Conservation (phyloP, 1,140 invertebrate species). For the Caerostris extrusa region DNA sequence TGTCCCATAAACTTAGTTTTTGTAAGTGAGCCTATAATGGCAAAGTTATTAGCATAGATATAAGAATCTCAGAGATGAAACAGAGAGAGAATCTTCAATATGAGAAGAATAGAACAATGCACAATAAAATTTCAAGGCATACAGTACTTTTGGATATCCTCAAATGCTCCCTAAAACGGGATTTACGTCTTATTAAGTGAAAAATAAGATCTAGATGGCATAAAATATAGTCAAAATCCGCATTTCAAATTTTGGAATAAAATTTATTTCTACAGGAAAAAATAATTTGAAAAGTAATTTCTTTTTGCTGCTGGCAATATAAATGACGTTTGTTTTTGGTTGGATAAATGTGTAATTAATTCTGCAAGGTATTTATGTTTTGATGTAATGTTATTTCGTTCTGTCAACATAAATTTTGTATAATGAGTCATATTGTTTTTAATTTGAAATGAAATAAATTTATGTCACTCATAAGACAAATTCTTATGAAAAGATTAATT, state of each 20-base stretch:
- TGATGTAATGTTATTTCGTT: no score
- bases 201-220: not conserved
- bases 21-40: not conserved
- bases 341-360: no score
- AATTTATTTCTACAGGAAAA: not conserved
- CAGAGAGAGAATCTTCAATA: not conserved
- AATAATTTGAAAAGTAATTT: no score
- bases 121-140: not conserved
- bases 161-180: not conserved
- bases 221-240: not conserved
- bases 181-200: not conserved
- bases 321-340: no score
- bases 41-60: not conserved
- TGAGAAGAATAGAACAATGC: slow-evolving; percentile 9
- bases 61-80: not conserved
- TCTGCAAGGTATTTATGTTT: no score
- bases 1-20: not conserved
- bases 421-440: no score
- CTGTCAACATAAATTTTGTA: no score
- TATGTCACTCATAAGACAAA: no score
- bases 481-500: no score
- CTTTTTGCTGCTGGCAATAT: no score
- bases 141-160: not conserved
- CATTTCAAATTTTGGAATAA: not conserved
- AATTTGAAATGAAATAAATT: no score